phyloP scores from a whole-genome alignment of 2,797 vertebrate species.

The Muscicapa striata region DNA sequence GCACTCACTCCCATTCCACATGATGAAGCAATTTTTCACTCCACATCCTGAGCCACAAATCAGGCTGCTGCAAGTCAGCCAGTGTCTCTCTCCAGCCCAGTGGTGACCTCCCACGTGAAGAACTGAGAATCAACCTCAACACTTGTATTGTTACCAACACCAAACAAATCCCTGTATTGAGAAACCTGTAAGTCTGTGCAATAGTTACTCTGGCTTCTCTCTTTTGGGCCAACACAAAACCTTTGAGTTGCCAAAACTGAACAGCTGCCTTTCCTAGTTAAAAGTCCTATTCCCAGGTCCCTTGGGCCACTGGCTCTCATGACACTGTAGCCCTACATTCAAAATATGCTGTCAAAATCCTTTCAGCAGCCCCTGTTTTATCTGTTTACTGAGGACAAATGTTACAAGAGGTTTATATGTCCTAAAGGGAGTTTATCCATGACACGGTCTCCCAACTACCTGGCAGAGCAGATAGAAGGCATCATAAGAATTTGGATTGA shows the following conservation, averaged over 20 bases:
- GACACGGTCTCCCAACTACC: background rate
- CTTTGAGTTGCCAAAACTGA: background rate
- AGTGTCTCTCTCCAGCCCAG: background rate
- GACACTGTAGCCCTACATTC: background rate
- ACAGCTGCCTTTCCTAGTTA: background rate
- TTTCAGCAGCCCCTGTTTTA: background rate
- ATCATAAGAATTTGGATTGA: background rate
- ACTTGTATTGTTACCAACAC: accelerated
- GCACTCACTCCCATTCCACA: background rate
- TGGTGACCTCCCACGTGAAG: background rate
- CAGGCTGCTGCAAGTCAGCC: background rate
- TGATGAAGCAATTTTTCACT: background rate
- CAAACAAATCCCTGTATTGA: background rate
- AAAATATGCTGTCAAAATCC: background rate
- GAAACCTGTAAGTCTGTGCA: background rate
- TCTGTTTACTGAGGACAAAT: background rate
- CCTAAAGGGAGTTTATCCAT: background rate
- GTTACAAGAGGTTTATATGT: background rate
- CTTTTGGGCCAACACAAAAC: background rate
- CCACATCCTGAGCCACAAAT: background rate
- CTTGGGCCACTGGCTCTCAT: background rate
- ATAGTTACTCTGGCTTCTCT: background rate
- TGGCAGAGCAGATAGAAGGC: background rate
- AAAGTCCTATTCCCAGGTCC: background rate
- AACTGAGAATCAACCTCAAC: background rate